Evolutionary conservation across 2,113 vertebrate species (phyloP), one percentile per base, ranked within the genome.

Genomic region (Dunckerocampus dactyliophorus): DNA sequence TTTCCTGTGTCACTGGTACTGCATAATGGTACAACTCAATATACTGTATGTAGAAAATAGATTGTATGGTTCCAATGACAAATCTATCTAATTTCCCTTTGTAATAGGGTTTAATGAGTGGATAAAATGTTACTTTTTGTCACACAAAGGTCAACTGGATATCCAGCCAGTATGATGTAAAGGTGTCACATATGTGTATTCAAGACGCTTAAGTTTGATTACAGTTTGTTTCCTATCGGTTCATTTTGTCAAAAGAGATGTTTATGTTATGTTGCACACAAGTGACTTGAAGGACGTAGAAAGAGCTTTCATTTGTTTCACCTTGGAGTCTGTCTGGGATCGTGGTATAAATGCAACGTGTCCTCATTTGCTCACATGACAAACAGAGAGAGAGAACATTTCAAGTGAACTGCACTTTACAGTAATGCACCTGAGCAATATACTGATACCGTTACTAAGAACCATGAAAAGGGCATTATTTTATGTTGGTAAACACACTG

Each of bases 1-100:
- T 76, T 85, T 94, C 92, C 93, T 93, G 92, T 91, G 93, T 94
- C 91, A 68, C 46, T 65, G 64, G 71, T 63, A 47, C 63, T 77
- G 55, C 22, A 28, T 76, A 43, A 34, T 67, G 71, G 49, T 53
- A 47, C 42, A 53, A 46, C 9, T 53, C 12, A 31, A 63, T 31
- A 62, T 69, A 77, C 22, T 16, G 42, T 21, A 24, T 46, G 45
- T 31, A 52, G 45, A 61, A 68, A 65, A 67, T 59, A 80, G 75
- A 55, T 12, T 63, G 70, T 13, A 66, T 31, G 55, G 21, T 59
- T 68, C 47, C 61, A 66, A 66, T 55, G 17, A 31, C 22, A 58
- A 73, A 72, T 50, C 59, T 60, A 34, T 21, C 56, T 16, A 55
- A 34, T 16, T 51, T 64, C 34, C 37, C 37, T 42, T 56, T 56